Evolutionary conservation across 2,797 vertebrate species (phyloP).

Genomic region (Odontamblyopus rebecca): DNA sequence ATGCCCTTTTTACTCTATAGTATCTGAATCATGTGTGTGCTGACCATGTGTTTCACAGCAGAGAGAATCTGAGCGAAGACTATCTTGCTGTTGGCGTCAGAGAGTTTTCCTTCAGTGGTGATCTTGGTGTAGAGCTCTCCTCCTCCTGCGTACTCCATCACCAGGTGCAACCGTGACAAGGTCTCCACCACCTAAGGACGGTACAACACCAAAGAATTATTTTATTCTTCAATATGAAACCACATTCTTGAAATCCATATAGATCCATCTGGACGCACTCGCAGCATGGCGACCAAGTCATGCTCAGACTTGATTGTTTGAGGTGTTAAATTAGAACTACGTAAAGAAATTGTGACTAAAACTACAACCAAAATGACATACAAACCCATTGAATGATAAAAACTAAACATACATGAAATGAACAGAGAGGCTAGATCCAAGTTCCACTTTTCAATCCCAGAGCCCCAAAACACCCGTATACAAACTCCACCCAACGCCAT

Average conservation of each 20-base stretch:
- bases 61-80: slow-evolving; percentile 96
- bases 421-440: too few relatives aligned
- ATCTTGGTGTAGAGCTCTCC: slow-evolving; percentile 98
- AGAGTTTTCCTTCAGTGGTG: slow-evolving; percentile 88
- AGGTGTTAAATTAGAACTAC: too few relatives aligned
- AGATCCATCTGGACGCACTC: neutral
- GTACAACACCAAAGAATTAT: neutral
- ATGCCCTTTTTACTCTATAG: too few relatives aligned
- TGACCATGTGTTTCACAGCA: slow-evolving; percentile 97
- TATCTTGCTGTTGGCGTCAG: slow-evolving; percentile 87
- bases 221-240: neutral
- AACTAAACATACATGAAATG: too few relatives aligned
- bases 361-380: too few relatives aligned
- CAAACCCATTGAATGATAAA: too few relatives aligned
- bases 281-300: neutral
- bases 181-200: slow-evolving; percentile 88
- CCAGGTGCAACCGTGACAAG: slow-evolving; percentile 89
- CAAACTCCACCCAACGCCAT: too few relatives aligned
- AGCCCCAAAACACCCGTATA: too few relatives aligned
- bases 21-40: slow-evolving; percentile 30
- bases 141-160: slow-evolving; percentile 94
- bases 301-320: neutral
- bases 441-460: too few relatives aligned
- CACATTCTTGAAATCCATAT: neutral
- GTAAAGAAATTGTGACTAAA: neutral